A percentile compares a stretch with the other conserved stretches of the same genome.
Conservation (phyloP, 2,797 vertebrate genomes). For the Urophycis tenuis region DNA sequence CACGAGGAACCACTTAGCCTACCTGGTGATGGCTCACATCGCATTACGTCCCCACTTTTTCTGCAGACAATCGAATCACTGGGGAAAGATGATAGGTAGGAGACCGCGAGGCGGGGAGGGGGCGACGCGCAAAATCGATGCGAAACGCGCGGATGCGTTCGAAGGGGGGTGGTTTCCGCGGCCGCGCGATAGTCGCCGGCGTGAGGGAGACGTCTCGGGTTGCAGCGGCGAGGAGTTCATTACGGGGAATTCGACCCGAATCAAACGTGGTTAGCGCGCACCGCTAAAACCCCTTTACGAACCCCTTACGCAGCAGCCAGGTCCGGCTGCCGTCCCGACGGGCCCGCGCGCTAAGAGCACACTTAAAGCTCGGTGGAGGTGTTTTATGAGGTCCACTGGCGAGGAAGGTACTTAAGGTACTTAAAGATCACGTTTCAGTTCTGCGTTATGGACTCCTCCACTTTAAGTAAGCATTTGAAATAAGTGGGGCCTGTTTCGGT, state of each 20-base stretch:
- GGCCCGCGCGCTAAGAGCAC: neutral
- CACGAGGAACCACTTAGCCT: slow-evolving; percentile 48
- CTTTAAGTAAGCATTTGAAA: neutral
- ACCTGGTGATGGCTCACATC: slow-evolving; percentile 49
- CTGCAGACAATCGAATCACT: slow-evolving; percentile 54
- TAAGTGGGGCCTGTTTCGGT: neutral
- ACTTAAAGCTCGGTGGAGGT: neutral
- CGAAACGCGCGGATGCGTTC: slow-evolving; percentile 32
- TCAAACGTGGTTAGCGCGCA: slow-evolving; percentile 60
- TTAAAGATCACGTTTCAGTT: neutral
- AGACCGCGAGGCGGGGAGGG: slow-evolving; percentile 52
- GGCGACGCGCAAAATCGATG: slow-evolving; percentile 55
- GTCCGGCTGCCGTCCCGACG: neutral
- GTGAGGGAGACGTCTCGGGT: slow-evolving; percentile 49
- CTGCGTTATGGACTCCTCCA: neutral
- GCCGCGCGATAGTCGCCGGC: slow-evolving; percentile 60
- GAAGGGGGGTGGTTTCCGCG: slow-evolving; percentile 45
- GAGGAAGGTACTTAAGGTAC: neutral
- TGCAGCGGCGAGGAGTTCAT: slow-evolving; percentile 64
- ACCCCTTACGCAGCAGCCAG: slow-evolving; percentile 22
- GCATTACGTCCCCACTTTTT: slow-evolving; percentile 41
- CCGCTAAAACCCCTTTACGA: slow-evolving; percentile 53
- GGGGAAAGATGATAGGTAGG: neutral
- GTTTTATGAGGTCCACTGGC: neutral
- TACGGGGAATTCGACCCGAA: slow-evolving; percentile 45